These are phyloP conservation scores for Chaenogobius annularis DNA, from an alignment of 2,113 vertebrate genomes.

Conservation along the genomic window DNA sequence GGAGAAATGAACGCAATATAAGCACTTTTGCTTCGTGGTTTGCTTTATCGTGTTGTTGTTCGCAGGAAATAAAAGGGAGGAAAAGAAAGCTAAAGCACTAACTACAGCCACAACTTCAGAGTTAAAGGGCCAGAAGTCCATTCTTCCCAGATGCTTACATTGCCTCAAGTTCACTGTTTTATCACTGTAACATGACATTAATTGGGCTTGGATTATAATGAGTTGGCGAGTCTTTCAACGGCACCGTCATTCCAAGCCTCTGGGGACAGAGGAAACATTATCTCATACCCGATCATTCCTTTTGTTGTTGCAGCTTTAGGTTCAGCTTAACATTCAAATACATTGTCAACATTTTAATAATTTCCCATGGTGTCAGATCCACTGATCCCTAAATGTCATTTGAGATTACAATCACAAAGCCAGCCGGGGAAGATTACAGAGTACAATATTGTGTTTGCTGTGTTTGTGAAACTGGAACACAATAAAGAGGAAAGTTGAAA, in stretches of 20 bases:
- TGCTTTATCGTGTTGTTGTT: too few relatives aligned
- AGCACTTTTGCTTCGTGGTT: too few relatives aligned
- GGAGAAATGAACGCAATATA: too few relatives aligned
- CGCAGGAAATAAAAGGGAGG: too few relatives aligned
- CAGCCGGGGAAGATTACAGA: background rate
- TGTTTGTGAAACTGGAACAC: conserved; percentile 1
- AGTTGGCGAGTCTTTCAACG: too few relatives aligned
- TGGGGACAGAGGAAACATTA: background rate
- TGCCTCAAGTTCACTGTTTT: too few relatives aligned
- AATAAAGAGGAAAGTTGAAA: background rate
- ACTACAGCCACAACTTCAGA: too few relatives aligned
- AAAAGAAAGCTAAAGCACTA: too few relatives aligned
- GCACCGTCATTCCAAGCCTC: too few relatives aligned
- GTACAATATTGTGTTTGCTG: background rate
- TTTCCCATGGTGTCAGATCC: background rate
- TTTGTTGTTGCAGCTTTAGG: background rate
- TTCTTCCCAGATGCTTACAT: too few relatives aligned
- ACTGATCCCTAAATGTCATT: conserved; percentile 23
- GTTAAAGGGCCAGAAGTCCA: too few relatives aligned
- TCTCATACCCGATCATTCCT: background rate
- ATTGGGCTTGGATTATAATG: too few relatives aligned
- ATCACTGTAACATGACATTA: background rate
- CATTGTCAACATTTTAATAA: conserved; percentile 5
- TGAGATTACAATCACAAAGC: conserved; percentile 29
- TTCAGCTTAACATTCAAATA: background rate